These are phyloP conservation scores for Sinelater perroti DNA, from an alignment of 2,888 invertebrate species.

Conservation along the genomic window DNA sequence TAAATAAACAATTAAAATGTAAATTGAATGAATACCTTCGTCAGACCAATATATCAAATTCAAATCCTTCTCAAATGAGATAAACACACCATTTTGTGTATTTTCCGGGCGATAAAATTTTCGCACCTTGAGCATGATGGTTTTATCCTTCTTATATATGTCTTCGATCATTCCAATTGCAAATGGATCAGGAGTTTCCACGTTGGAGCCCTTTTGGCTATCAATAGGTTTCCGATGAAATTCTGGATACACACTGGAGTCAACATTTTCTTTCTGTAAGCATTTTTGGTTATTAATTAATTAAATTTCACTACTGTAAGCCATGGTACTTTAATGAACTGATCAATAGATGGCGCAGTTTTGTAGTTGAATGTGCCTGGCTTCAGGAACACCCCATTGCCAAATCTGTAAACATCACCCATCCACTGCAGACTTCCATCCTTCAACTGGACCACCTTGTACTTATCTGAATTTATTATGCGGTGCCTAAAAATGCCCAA, in stretches of 20 bases:
- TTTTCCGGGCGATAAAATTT: constrained; percentile 81
- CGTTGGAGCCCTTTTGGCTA: constrained; percentile 74
- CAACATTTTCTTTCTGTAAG: constrained; percentile 60
- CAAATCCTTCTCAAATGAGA: constrained; percentile 71
- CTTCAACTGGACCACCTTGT: too few relatives aligned
- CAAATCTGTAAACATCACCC: constrained; percentile 70
- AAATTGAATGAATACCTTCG: constrained; percentile 64
- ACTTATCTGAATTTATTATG: too few relatives aligned
- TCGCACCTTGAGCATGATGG: constrained; percentile 71
- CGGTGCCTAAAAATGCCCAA: too few relatives aligned
- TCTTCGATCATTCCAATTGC: constrained; percentile 74
- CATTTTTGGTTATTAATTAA: not conserved
- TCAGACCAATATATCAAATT: constrained; percentile 82
- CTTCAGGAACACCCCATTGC: constrained; percentile 74
- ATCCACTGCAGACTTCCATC: constrained; percentile 67
- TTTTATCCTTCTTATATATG: constrained; percentile 64
- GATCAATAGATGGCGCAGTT: not conserved
- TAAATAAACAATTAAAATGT: constrained; percentile 30
- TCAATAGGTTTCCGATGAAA: constrained; percentile 79
- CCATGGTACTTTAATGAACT: not conserved
- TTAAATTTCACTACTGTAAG: not conserved
- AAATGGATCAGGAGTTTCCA: constrained; percentile 79
- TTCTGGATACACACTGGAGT: constrained; percentile 82
- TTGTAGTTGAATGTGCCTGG: constrained; percentile 70
- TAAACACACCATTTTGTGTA: constrained; percentile 67